Base-by-base conservation (phyloP, 2,888 invertebrate species). In the Lithophane ornitopus region DNA sequence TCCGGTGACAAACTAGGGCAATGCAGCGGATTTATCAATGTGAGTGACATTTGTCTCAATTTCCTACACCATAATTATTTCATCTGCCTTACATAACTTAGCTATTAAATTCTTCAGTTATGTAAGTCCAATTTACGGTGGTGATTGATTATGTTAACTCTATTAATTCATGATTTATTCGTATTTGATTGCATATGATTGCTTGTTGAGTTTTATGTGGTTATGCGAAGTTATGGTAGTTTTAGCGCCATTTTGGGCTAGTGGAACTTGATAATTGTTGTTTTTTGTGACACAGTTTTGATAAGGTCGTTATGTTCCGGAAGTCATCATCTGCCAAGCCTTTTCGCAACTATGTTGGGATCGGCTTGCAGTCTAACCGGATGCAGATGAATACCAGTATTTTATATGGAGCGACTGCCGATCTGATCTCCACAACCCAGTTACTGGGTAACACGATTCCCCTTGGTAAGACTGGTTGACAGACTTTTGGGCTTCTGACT, bases 51-150 rank as follows among this genome's bases (percentile, higher is more conserved):
- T 34, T 34, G 34, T 34, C 34, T 34, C 34, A 34, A 34, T 34
- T 89, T 80, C 83, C 87, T 75, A 86, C 82, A 84, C 90, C 84
- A 82, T 75, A 85, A 85, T 85, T 87, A 88, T 88, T 87, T 81
- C 83, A 81, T 67, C 26, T 22, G 61, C 75, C 78, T 92, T 91
- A 89, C 78, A 85, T 90, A 92, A 92, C 76, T 34, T 70, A 49
- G 52, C 86, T 82, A 82, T 77, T 81, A 88, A 77, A 78, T 77
- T 80, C 54, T 19, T 69, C 72, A 70, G 69, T 75, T 84, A 80
- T 70, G 76, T 75, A 88, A 87, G 65, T 68, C 11, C 62, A 83
- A 76, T 82, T 67, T 66, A 70, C 14, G 62, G 34, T 73, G 41
- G 16, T 84, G 76, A 88, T 81, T 79, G 83, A 86, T 85, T 66